Evolutionary conservation across 2,113 vertebrate species (phyloP), one percentile per base, ranked within the genome.

Genomic region (Meleagris gallopavo): DNA sequence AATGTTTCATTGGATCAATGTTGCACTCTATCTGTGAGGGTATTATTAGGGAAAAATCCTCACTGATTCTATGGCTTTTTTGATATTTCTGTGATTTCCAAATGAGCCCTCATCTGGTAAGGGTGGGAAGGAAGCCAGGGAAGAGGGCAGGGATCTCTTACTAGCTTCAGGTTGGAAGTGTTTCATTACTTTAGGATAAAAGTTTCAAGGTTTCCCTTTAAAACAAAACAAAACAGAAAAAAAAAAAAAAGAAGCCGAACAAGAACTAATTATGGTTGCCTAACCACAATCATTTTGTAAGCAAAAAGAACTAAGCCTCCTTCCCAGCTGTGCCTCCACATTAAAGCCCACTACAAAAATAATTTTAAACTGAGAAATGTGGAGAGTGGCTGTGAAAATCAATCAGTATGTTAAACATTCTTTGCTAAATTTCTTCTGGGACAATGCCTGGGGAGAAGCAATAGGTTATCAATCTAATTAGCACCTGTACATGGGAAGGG

Each of bases 251-350:
- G 19, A 45, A 52, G 57, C 22, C 29, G 48, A 87, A 32, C 2
- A 30, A 71, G 30, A 82, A 16, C 21, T 76, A 48, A 73, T 54
- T 73, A 48, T 45, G 27, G 6, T 74, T 85, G 21, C n/a, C 43
- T 70, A 83, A 83, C 62, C 27, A 17, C 1, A 3, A 61, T 57
- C 4, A 40, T 48, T 82, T 67, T 38, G 32, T 27, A 24, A 76
- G 57, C 10, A 71, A 45, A 45, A 75, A 38, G 15, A 11, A 0
- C 1, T 20, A 13, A 29, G 13, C 5, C 18, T n/a, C 3, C 9
- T 45, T 6, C 4, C 2, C 5, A 38, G 6, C 62, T 88, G 25
- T 4, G 1, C 10, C 38, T 22, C 9, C 5, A 15, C 52, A 29
- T 3, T 61, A 50, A 91, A 87, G 8, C 17, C 8, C 18, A 29